phyloP scores from a whole-genome alignment of 2,888 invertebrate genomes.

The Xylota sylvarum region DNA sequence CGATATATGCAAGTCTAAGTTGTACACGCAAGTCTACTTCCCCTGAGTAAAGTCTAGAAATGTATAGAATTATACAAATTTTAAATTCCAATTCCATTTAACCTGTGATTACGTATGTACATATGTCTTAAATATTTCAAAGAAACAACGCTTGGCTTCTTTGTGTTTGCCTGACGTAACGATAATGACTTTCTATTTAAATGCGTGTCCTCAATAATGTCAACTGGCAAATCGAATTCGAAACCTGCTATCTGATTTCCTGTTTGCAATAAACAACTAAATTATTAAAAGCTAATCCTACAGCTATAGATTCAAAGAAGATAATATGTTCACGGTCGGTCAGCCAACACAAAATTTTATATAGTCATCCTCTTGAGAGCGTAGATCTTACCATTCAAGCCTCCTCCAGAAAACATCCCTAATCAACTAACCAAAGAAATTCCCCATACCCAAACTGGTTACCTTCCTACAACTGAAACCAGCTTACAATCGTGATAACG shows the following conservation, averaged over 20 bases:
- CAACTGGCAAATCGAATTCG: not conserved
- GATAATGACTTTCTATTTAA: not conserved
- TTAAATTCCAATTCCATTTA: too few species aligned
- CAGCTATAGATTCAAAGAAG: not conserved
- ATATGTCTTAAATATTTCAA: too few species aligned
- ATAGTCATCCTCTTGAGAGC: not conserved
- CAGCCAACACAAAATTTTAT: not conserved
- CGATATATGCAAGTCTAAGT: too few species aligned
- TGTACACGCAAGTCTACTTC: too few species aligned
- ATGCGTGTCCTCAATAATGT: slow-evolving; percentile 1
- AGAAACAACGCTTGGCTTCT: too few species aligned
- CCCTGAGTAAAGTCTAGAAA: too few species aligned
- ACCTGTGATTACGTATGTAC: too few species aligned
- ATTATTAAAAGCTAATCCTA: not conserved
- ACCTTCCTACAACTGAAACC: not conserved
- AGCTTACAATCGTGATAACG: slow-evolving; percentile 4
- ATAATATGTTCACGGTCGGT: not conserved
- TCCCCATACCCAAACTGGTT: not conserved
- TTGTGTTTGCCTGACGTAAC: not conserved
- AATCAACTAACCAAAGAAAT: not conserved
- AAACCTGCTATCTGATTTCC: not conserved
- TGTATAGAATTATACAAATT: too few species aligned
- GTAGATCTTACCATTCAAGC: not conserved
- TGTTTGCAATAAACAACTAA: not conserved
- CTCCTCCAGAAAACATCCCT: slow-evolving; percentile 1